These are phyloP conservation scores for Sinelater perroti DNA, from an alignment of 2,888 invertebrate species.

Conservation along the genomic window DNA sequence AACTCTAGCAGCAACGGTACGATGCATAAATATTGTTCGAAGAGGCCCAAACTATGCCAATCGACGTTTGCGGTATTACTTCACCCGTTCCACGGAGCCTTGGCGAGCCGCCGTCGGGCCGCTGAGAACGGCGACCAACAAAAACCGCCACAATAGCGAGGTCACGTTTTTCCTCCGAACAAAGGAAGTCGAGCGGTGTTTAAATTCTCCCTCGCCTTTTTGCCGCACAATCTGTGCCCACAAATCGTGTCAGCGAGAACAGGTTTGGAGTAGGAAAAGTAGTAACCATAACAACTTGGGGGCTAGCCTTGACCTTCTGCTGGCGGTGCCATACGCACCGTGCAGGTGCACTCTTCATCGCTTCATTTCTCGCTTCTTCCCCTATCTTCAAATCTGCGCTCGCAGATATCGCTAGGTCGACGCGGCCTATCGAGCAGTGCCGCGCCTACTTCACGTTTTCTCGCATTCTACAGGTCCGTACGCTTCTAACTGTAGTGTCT, in stretches of 20 bases:
- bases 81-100: neutral
- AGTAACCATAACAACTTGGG: conserved; percentile 18
- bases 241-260: conserved; percentile 28
- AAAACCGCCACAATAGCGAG: conserved; percentile 2
- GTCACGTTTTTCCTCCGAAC: conserved; percentile 3
- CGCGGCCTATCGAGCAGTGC: too few species aligned
- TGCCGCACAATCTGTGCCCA: conserved; percentile 12
- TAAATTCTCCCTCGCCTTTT: conserved; percentile 13
- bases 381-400: too few species aligned
- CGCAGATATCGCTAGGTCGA: too few species aligned
- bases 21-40: too few species aligned
- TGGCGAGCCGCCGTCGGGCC: too few species aligned
- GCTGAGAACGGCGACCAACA: neutral
- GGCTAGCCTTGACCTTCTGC: conserved; percentile 26
- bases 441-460: conserved; percentile 34
- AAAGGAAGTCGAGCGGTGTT: conserved; percentile 7
- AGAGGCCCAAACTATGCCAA: too few species aligned
- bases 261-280: conserved; percentile 29
- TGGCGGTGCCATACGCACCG: too few species aligned
- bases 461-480: conserved; percentile 29
- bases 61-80: too few species aligned
- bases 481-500: conserved; percentile 23
- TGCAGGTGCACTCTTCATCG: too few species aligned
- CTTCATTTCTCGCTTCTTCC: too few species aligned
- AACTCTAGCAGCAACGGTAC: too few species aligned